Evolutionary conservation across 2,797 vertebrate genomes (phyloP).

Genomic region (Malacoraja senta): DNA sequence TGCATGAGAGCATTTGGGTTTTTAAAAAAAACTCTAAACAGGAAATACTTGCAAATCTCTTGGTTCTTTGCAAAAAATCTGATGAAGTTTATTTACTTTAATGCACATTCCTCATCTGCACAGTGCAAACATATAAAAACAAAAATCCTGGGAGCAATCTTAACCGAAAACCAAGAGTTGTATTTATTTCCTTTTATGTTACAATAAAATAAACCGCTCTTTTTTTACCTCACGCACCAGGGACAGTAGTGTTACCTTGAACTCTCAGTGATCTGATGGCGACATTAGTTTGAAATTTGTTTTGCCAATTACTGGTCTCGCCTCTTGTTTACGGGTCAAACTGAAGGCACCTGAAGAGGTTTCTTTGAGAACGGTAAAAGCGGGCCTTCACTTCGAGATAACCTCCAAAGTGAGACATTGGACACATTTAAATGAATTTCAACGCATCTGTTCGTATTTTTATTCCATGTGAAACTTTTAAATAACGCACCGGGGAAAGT

Average conservation of each 20-base stretch:
- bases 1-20: conserved; percentile 36
- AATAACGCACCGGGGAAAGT: neutral
- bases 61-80: conserved; percentile 74
- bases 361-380: neutral
- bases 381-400: neutral
- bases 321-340: neutral
- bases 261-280: conserved; percentile 11
- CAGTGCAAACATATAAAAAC: conserved; percentile 46
- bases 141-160: conserved; percentile 25
- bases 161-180: neutral
- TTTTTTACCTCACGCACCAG: neutral
- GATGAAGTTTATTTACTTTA: conserved; percentile 93
- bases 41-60: conserved; percentile 65
- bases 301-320: neutral
- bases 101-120: conserved; percentile 88
- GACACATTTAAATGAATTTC: neutral
- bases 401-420: neutral
- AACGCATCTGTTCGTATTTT: neutral
- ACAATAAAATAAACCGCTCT: conserved; percentile 30
- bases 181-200: conserved; percentile 37
- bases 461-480: neutral
- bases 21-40: conserved; percentile 51
- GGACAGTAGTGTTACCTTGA: conserved; percentile 10
- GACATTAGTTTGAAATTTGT: neutral
- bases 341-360: neutral